These are phyloP conservation scores for Chelonus formosanus DNA, from an alignment of 2,888 invertebrate genomes.

Conservation along the genomic window DNA sequence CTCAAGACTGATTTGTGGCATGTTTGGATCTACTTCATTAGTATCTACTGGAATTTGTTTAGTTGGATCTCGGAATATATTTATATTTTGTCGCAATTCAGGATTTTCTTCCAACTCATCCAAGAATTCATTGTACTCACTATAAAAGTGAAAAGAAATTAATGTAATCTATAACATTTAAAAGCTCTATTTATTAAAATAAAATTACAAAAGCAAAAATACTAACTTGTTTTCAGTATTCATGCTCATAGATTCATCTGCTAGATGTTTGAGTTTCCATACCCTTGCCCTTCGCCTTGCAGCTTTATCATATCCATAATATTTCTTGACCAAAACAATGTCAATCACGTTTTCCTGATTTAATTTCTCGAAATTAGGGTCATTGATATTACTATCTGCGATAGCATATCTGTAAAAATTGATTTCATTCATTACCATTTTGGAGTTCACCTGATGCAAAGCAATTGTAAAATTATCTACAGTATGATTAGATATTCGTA, in stretches of 20 bases:
- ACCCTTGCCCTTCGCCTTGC: slow-evolving; percentile 77
- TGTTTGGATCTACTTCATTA: slow-evolving; percentile 70
- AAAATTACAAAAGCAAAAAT: slow-evolving; percentile 44
- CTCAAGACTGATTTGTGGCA: slow-evolving; percentile 83
- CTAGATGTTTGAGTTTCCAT: slow-evolving; percentile 93
- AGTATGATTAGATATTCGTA: slow-evolving; percentile 63
- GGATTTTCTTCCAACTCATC: slow-evolving; percentile 98
- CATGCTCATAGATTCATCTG: slow-evolving; percentile 72
- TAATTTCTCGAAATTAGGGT: slow-evolving; percentile 86
- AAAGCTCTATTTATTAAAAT: slow-evolving; percentile 4
- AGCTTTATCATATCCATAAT: slow-evolving; percentile 75
- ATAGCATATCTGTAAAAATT: slow-evolving; percentile 80
- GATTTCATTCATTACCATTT: not conserved
- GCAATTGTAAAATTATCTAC: slow-evolving; percentile 8
- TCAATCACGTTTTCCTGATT: slow-evolving; percentile 78
- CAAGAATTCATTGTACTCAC: slow-evolving; percentile 94
- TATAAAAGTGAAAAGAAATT: slow-evolving; percentile 56
- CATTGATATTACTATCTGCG: slow-evolving; percentile 90
- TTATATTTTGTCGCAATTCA: slow-evolving; percentile 86
- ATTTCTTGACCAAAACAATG: slow-evolving; percentile 94
- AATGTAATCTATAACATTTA: slow-evolving; percentile 2
- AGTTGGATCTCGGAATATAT: slow-evolving; percentile 81
- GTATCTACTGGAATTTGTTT: slow-evolving; percentile 70
- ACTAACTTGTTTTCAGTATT: slow-evolving; percentile 70
- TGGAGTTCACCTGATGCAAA: not conserved